A percentile compares a stretch with the other conserved stretches of the same genome.
These are phyloP conservation scores for Drosophila nr. perissopoda DNA, from an alignment of 2,888 invertebrate species.

Conservation along the genomic window DNA sequence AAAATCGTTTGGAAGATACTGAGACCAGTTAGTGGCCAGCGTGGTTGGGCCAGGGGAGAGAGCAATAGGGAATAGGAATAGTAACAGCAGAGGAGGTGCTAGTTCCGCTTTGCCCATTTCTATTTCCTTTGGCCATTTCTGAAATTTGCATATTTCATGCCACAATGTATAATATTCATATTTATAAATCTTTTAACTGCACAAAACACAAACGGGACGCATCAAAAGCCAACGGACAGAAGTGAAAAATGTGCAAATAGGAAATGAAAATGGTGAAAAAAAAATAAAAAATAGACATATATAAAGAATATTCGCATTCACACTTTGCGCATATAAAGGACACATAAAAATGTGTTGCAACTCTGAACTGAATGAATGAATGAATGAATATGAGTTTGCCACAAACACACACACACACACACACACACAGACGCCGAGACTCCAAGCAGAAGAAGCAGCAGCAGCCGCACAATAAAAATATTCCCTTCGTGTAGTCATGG, in stretches of 20 bases:
- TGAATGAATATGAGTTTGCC: conserved; percentile 68
- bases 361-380: conserved; percentile 70
- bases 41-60: background rate
- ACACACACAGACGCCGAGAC: conserved; percentile 10
- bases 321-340: conserved; percentile 67
- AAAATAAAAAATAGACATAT: conserved; percentile 21
- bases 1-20: conserved; percentile 57
- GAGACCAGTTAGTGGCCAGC: conserved; percentile 22
- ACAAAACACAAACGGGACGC: conserved; percentile 74
- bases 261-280: conserved; percentile 69
- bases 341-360: conserved; percentile 77
- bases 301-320: conserved; percentile 55
- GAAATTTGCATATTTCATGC: conserved; percentile 79
- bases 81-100: conserved; percentile 47
- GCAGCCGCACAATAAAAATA: conserved; percentile 70
- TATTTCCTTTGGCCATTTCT: conserved; percentile 75
- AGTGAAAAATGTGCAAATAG: conserved; percentile 75
- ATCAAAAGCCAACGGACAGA: conserved; percentile 76
- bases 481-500: conserved; percentile 51
- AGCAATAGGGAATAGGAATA: background rate
- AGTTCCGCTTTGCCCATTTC: conserved; percentile 72
- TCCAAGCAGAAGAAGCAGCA: conserved; percentile 18
- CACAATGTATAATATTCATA: conserved; percentile 81
- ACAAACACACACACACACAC: conserved; percentile 31
- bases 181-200: conserved; percentile 80